Evolutionary conservation across 1,140 invertebrate genomes (phyloP), one percentile per base, ranked within the genome.

Genomic region (Ostrea denselamellosa): DNA sequence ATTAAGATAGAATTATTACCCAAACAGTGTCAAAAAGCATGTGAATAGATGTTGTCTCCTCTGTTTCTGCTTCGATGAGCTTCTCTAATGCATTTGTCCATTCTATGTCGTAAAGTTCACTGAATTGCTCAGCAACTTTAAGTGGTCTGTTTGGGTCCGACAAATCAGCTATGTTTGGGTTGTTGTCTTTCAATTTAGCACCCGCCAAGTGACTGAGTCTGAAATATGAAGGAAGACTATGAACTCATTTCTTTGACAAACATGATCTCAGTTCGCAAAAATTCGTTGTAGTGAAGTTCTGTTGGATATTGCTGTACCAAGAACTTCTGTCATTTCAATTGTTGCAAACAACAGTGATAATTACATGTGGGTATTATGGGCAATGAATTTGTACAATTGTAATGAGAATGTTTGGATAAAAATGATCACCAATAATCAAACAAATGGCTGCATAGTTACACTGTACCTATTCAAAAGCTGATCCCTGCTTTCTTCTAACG

Each of bases 41-140:
- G 22, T 10, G 2, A 77, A 77, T 77, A 34, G 68, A 22, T 4
- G 25, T 1, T 28, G 9, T 77, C 17, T 77, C 68, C 28, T 77
- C 68, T 10, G 12, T 44, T 34, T 77, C 5, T 10, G 9, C 25
- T 28, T 77, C 12, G 28, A 9, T 12, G 9, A 83, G 44, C 12
- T 4, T 52, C 19, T 83, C 82, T 10, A 83, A 83, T 2, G 82
- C 34, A 25, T 22, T 52, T 5, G 82, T 83, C 82, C 82, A 83
- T 54, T 83, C 82, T 52, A 53, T 83, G 25, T 83, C 82, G 25
- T 83, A 83, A n/a, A 83, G n/a, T 22, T 83, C 82, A 83, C 51
- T 83, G n/a, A 54, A 52, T 14, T 53, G 44, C 19, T 83, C 82
- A 2, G 51, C 51, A n/a, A 83, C 9, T 52, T 83, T 83, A 8